phyloP scores from a whole-genome alignment of 2,113 vertebrate genomes.

The Lates calcarifer region DNA sequence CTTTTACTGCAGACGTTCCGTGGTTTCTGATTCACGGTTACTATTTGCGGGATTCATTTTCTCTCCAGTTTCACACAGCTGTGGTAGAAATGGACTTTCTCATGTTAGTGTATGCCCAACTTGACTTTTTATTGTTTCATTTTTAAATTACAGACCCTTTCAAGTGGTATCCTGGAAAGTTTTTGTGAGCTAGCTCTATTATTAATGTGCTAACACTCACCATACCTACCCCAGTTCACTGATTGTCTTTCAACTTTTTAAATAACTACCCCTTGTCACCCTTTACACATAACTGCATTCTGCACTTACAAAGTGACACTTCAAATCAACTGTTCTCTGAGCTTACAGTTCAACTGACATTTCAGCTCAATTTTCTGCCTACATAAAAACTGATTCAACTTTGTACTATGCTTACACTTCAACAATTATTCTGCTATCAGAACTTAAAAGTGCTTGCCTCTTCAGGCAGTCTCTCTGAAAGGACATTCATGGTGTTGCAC shows the following conservation, averaged over 20 bases:
- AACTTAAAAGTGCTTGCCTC: background rate
- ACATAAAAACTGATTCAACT: background rate
- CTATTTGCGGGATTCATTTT: background rate
- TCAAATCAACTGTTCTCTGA: background rate
- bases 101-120: background rate
- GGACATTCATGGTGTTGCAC: background rate
- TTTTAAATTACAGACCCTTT: no score
- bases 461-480: no score
- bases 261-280: background rate
- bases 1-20: background rate
- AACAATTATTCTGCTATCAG: background rate
- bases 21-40: background rate
- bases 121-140: conserved; percentile 16
- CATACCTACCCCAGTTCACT: no score
- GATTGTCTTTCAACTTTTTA: background rate
- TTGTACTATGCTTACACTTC: background rate
- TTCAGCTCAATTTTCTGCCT: background rate
- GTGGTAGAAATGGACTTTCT: background rate
- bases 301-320: background rate
- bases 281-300: background rate
- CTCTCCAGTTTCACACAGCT: background rate
- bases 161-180: no score
- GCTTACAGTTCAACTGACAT: background rate
- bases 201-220: no score
- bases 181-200: no score